Base-by-base conservation (phyloP, 2,888 invertebrate genomes). In the Sminthurides aquaticus region DNA sequence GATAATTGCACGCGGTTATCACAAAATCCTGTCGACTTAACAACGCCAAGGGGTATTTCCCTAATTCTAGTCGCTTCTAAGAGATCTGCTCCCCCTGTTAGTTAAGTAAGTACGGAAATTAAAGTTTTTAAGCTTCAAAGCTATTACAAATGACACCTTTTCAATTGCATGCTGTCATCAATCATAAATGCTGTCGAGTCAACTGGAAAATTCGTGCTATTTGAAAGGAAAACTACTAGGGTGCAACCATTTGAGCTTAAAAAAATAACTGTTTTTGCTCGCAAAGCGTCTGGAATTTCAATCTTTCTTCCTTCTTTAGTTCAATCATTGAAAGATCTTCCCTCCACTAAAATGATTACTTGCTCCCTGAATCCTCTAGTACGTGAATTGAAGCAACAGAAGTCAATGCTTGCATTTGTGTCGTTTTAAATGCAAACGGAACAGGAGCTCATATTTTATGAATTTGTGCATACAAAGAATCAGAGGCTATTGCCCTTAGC, bases 21-120 rank as follows among this genome's bases (percentile, higher is more conserved):
- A 77, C 89, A 90, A 75, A 88, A 84, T 34, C 87, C 88, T 8
- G 81, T 79, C 1, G 83, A 81, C 69, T 81, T 78, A 5, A 79
- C 79, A 57, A 89, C 82, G 1, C 88, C 88, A 8, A 82, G 79
- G 0, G 87, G 86, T 64, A 86, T 82, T 29, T 83, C 81, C 29
- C 80, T 81, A 67, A 87, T 82, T 48, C 83, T 82, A 24, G 86
- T 82, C 69, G 82, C 82, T 34, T 84, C 83, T 67, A 89, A 79
- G 49, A 88, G 80, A 78, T 89, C 88, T 67, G 86, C 84, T 61
- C 84, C 78, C 59, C 81, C 82, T 78, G 69, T 20, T 18, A 11
- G n/a, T 58, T 58, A 28, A 29, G n/a, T n/a, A n/a, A n/a, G n/a
- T n/a, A n/a, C n/a, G n/a, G n/a, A n/a, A n/a, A n/a, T n/a, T n/a